Evolutionary conservation across 2,797 vertebrate genomes (phyloP).

Genomic region (Cheirogaleus major): DNA sequence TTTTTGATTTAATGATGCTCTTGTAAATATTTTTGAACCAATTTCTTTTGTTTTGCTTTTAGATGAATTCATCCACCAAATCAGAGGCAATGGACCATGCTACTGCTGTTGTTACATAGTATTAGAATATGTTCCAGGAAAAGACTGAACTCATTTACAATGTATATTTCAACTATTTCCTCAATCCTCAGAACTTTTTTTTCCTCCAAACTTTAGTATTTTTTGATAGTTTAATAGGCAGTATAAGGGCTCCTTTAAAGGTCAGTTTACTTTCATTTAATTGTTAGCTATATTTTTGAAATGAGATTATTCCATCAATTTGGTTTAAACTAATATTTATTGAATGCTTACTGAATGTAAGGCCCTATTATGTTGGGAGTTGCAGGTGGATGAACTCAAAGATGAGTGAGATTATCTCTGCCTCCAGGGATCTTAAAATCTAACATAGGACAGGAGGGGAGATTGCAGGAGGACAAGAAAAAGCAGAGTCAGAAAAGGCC

Average conservation of each 20-base stretch:
- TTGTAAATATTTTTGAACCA: conserved; percentile 32
- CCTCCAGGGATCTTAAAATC: not conserved
- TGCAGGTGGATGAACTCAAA: not conserved
- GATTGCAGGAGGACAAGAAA: not conserved
- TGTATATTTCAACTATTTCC: conserved; percentile 46
- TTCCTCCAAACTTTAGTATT: not conserved
- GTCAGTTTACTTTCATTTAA: not conserved
- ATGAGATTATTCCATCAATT: conserved; percentile 15
- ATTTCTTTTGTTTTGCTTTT: conserved; percentile 53
- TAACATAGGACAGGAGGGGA: not conserved
- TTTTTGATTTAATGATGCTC: conserved; percentile 34
- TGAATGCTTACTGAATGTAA: not conserved
- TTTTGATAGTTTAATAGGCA: conserved; percentile 12
- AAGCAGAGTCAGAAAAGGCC: not conserved
- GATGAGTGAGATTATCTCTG: not conserved
- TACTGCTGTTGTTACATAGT: not conserved
- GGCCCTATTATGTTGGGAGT: not conserved
- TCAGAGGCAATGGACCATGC: conserved; percentile 24
- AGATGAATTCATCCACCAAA: conserved; percentile 13
- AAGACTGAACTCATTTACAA: conserved; percentile 4
- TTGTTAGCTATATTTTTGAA: not conserved
- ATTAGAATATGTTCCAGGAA: conserved; percentile 32
- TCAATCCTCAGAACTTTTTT: not conserved
- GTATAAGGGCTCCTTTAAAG: not conserved
- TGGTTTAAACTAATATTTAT: not conserved